Base-by-base conservation (phyloP, 2,113 vertebrate species). In the Corythoichthys intestinalis region DNA sequence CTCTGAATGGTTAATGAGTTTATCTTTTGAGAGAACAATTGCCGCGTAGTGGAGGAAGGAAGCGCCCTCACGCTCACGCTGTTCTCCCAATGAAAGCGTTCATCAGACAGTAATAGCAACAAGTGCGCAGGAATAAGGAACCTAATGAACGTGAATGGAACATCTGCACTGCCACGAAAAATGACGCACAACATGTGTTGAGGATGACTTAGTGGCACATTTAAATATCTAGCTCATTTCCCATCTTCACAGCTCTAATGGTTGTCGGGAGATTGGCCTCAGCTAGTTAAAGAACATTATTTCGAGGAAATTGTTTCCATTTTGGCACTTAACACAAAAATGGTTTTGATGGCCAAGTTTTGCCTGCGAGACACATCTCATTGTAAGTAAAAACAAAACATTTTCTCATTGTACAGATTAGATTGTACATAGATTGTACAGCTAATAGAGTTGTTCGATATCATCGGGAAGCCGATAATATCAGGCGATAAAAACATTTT, bases 81-180 rank as follows among this genome's bases (percentile, higher is more conserved):
- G 17, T 67, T 63, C 37, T 62, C 34, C 65, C 62, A 87, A 76
- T 75, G 46, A 7, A 28, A 66, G 52, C 44, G 53, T 73, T 64
- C 61, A 72, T 77, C 69, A 67, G 71, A 70, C 39, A 17, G 52
- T 17, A 11, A 63, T 35, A 54, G 59, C 34, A 72, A 69, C 70
- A 61, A 72, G 70, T 62, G 13, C 15, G 3, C 44, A 57, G 60
- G 46, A 68, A 48, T 17, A 61, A 67, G 67, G 72, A 65, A 17
- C 70, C 54, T 69, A 65, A 77, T 59, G 39, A 71, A 70, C 41
- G 80, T 75, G 73, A 87, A 87, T 85, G 59, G 73, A 85, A 84
- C 83, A 88, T 84, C 83, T 90, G 78, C 74, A 76, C 53, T 6
- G 54, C n/a, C 11, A 15, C 2, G 41, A 5, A 2, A 63, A 13